A percentile compares a stretch with the other conserved stretches of the same genome.
phyloP scores from a whole-genome alignment of 2,113 vertebrate genomes.

The Microtus oregoni region DNA sequence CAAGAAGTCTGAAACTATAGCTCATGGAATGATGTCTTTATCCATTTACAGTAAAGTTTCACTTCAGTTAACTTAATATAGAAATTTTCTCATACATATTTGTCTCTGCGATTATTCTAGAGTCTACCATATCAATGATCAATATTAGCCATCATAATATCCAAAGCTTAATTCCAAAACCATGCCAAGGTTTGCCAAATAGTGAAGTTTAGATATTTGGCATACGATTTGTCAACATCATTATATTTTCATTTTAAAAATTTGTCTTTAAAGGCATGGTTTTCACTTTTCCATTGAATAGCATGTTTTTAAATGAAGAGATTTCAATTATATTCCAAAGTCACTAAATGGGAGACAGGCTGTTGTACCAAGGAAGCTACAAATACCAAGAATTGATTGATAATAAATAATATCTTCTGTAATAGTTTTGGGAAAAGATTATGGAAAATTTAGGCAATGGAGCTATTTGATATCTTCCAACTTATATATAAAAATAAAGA shows the following conservation, averaged over 20 bases:
- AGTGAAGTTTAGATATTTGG: background rate
- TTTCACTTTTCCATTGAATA: background rate
- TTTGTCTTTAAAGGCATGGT: background rate
- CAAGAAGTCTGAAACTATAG: background rate
- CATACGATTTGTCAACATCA: background rate
- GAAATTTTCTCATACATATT: background rate
- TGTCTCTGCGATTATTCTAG: background rate
- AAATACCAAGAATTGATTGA: background rate
- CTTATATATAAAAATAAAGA: background rate
- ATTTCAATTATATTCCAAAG: background rate
- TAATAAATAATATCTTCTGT: background rate
- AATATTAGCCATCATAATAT: background rate
- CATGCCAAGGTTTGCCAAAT: background rate
- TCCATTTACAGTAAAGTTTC: background rate
- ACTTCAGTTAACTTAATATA: background rate
- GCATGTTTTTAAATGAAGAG: background rate
- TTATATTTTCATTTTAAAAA: background rate
- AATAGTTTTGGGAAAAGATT: background rate
- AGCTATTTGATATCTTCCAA: background rate
- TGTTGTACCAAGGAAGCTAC: accelerated
- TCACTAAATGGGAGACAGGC: background rate
- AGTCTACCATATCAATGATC: background rate
- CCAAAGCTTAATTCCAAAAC: background rate
- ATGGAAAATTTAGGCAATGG: background rate
- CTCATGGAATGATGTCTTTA: background rate